Evolutionary conservation across 2,797 vertebrate genomes (phyloP).

Genomic region (Sebastes paucispinis): DNA sequence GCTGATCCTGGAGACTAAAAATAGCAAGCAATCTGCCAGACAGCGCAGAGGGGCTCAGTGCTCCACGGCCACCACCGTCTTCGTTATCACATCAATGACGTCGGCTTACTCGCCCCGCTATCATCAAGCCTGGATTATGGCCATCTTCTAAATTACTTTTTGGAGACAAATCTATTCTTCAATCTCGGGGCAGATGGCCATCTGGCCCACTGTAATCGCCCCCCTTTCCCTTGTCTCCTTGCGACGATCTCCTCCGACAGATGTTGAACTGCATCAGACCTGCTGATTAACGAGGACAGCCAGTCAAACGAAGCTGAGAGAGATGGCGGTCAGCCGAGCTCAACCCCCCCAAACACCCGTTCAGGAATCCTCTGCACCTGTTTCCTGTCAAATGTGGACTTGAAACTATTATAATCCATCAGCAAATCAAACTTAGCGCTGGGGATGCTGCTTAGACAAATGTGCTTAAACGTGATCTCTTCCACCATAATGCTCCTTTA

Average conservation of each 20-base stretch:
- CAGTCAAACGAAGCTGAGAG: constrained; percentile 21
- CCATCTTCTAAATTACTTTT: constrained; percentile 85
- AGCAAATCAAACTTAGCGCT: background rate
- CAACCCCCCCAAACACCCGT: constrained; percentile 3
- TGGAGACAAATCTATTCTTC: constrained; percentile 84
- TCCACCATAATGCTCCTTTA: constrained; percentile 9
- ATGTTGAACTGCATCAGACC: constrained; percentile 69
- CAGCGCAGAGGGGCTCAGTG: constrained; percentile 20
- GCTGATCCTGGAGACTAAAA: constrained; percentile 56
- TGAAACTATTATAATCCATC: background rate
- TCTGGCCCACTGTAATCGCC: constrained; percentile 77
- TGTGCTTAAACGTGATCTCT: constrained; percentile 1
- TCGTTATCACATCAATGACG: constrained; percentile 73
- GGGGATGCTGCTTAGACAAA: background rate
- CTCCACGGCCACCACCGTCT: constrained; percentile 21
- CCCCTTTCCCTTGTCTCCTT: constrained; percentile 49
- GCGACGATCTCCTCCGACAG: constrained; percentile 66
- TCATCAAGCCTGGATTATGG: constrained; percentile 81
- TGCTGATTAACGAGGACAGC: constrained; percentile 62
- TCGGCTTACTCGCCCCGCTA: constrained; percentile 58
- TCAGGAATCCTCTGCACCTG: constrained; percentile 46
- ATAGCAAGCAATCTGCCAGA: constrained; percentile 63
- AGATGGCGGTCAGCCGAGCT: constrained; percentile 2
- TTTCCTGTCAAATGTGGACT: constrained; percentile 7
- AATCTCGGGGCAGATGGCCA: constrained; percentile 80